Evolutionary conservation across 2,797 vertebrate genomes (phyloP), one percentile per base, ranked within the genome.

Genomic region (Anableps anableps): DNA sequence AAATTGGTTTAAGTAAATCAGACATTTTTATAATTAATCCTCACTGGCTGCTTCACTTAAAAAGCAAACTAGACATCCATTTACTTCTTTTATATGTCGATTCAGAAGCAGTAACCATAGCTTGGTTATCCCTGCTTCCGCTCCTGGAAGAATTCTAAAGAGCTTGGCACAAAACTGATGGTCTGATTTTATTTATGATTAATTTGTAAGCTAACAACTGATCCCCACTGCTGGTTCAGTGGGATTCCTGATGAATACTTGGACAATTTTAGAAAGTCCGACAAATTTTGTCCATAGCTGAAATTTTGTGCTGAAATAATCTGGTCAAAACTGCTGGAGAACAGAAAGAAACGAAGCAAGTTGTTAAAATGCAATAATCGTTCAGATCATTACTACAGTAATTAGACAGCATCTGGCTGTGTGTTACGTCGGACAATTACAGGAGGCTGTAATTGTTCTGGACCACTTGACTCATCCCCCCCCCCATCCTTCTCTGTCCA

Each of bases 341-440:
- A 64, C 80, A 85, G 60, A 1, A n/a, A 68, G 76, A 82, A 80
- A n/a, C 47, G 55, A 86, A 85, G 66, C 34, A 2, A 78, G 80
- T 89, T 68, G 53, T 92, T 87, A 90, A 88, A 93, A 88, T 68
- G 88, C 82, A 87, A 88, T 92, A 86, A 90, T 85, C 80, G 73
- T 75, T 72, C 80, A 74, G 88, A 89, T 93, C 89, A 90, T 92
- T 85, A 77, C 70, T 84, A 43, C 5, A 2, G 78, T 91, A 91
- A 93, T 93, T 92, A 91, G 85, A 68, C 80, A 79, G 85, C 90
- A 90, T 92, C 92, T 92, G 90, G 77, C 88, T 70, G 71, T 88
- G 75, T 75, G 79, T 80, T 86, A 45, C 66, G 43, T 83, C 72
- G 87, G 88, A 83, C 90, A 88, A 91, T 86, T 87, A 87, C 71